Evolutionary conservation across 2,797 vertebrate species (phyloP).

Genomic region (Setipinna tenuifilis): DNA sequence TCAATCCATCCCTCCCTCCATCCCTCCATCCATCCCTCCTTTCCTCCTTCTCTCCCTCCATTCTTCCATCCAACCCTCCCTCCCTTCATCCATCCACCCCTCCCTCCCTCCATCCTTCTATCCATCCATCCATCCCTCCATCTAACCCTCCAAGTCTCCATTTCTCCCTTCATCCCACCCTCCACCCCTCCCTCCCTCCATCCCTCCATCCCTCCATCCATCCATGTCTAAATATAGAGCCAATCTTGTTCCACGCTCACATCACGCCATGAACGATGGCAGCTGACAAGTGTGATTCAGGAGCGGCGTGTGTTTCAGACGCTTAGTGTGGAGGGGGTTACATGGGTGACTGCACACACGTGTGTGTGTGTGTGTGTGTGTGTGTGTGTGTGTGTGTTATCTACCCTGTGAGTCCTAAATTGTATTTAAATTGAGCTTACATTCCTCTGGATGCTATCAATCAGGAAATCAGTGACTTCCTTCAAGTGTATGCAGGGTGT

Average conservation of each 20-base stretch:
- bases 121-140: no score
- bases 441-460: neutral
- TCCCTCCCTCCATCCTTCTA: neutral
- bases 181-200: no score
- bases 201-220: no score
- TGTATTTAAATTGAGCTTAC: neutral
- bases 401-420: neutral
- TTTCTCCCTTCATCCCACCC: no score
- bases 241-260: neutral
- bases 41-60: no score
- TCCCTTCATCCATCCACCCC: no score
- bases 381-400: neutral
- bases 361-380: neutral
- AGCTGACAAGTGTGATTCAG: slow-evolving; percentile 16
- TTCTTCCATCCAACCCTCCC: no score
- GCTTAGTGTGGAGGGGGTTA: neutral
- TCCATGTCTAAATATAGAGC: neutral
- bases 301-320: neutral
- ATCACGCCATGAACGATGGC: neutral
- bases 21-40: no score
- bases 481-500: no score
- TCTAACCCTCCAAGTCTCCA: no score
- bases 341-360: neutral
- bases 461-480: neutral
- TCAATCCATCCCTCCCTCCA: no score